Base-by-base conservation (phyloP, 2,113 vertebrate genomes). In the Erinaceus europaeus region DNA sequence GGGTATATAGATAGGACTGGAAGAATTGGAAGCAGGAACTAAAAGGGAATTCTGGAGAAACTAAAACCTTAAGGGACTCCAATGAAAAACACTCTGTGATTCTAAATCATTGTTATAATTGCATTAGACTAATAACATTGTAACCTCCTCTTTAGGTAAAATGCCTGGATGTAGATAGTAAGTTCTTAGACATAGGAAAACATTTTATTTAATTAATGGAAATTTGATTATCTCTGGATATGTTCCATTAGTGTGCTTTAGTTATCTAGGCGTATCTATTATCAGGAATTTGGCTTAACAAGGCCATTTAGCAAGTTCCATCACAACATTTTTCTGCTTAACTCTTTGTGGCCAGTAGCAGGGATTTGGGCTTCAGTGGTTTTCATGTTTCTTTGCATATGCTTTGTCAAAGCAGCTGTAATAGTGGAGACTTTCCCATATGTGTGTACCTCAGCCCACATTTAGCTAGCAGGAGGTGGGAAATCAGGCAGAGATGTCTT, bases 151-250 rank as follows among this genome's bases (percentile, higher is more conserved):
- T 57, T 90, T 69, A 65, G 29, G 40, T 82, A 85, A 89, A 92
- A 89, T 65, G 59, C 72, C 62, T 68, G 69, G 80, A 64, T 48
- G n/a, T 78, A 84, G 71, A 87, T 48, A 79, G 61, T 53, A 90
- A 81, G 88, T 86, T 79, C 55, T 86, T 90, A 81, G 69, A 84
- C 65, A 85, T 50, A 79, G 75, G 55, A 86, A 91, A 90, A 71
- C 53, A 86, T 64, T 90, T 88, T 57, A 74, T 90, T 93, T 85
- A 94, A 93, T 94, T 87, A 75, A 83, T 61, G n/a, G 77, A 86
- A 73, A 64, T 80, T 87, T 77, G 72, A 89, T 93, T 91, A 89
- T 87, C 46, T 93, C 68, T 85, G 86, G 89, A 25, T 1, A 2
- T 27, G 36, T 38, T 80, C 90, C 77, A 73, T 91, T 86, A 90